Evolutionary conservation across 2,113 vertebrate species (phyloP).

Genomic region (Solea solea): DNA sequence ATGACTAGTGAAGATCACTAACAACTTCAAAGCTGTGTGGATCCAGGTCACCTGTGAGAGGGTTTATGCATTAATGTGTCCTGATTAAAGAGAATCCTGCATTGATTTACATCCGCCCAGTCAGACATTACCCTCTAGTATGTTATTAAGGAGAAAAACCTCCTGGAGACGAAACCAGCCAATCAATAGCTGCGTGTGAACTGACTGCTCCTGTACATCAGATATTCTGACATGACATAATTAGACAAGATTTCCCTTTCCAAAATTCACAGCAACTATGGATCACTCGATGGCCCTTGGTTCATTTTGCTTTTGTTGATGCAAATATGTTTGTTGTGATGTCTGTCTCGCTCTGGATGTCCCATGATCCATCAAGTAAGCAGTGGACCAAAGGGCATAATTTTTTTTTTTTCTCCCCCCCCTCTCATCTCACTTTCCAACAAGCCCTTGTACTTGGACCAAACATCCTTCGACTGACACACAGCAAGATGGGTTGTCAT

Average conservation of each 20-base stretch:
- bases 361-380: conserved; percentile 41
- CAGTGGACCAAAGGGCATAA: conserved; percentile 40
- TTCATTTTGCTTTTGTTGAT: conserved; percentile 47
- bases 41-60: conserved; percentile 75
- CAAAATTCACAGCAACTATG: conserved; percentile 15
- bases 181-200: conserved; percentile 16
- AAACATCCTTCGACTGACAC: conserved; percentile 29
- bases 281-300: background rate
- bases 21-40: conserved; percentile 74
- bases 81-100: conserved; percentile 60
- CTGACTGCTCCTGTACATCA: background rate
- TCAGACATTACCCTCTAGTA: conserved; percentile 9
- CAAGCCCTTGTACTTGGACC: conserved; percentile 5
- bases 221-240: conserved; percentile 2
- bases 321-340: conserved; percentile 53
- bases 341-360: conserved; percentile 44
- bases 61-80: conserved; percentile 58
- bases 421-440: conserved; percentile 15
- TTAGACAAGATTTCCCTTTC: conserved; percentile 41
- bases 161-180: conserved; percentile 37
- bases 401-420: background rate
- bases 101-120: conserved; percentile 51
- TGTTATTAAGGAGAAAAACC: conserved; percentile 24
- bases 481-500: conserved; percentile 25
- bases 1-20: conserved; percentile 72